Base-by-base conservation (phyloP, 2,113 vertebrate species). In the Ictalurus punctatus region DNA sequence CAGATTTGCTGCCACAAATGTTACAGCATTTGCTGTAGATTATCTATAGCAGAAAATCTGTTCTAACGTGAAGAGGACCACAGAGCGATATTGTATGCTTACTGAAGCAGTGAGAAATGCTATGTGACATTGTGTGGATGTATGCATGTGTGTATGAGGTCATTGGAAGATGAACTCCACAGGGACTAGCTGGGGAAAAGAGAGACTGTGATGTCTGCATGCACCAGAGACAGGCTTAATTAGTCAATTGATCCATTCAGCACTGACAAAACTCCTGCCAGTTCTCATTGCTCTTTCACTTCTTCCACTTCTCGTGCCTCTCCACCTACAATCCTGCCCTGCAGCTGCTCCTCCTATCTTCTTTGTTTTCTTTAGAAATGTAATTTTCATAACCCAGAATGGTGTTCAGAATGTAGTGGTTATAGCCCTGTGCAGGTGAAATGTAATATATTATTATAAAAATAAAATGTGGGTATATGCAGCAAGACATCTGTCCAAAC, bases 221-320 rank as follows among this genome's bases (percentile, higher is more conserved):
- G 87, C 91, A 90, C 88, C 83, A 87, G 92, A 89, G 86, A 93
- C 93, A 92, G 92, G 90, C 87, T 88, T 94, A 95, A 95, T 95
- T 94, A 94, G 90, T 92, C 91, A 92, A 93, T 92, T 90, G 91
- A 94, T 96, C 93, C 93, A 91, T 95, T 90, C 86, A 59, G 30
- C 37, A 2, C 83, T 79, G 81, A 89, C 52, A 87, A 83, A 44
- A 80, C 90, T 82, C 78, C 86, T 87, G 65, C 40, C 89, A 37
- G 87, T 87, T 87, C 44, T 80, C 52, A n/a, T 73, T 79, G 58
- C 25, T 73, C 63, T 58, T 71, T 83, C 13, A n/a, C 27, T 30
- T 65, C 25, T 25, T 87, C 54, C 44, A 59, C 69, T 73, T 85
- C 52, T 7, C 40, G 5, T 86, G 30, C 25, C 12, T 58, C 80